Evolutionary conservation across 2,888 invertebrate genomes (phyloP), one percentile per base, ranked within the genome.

Genomic region (Pimpla rufipes): DNA sequence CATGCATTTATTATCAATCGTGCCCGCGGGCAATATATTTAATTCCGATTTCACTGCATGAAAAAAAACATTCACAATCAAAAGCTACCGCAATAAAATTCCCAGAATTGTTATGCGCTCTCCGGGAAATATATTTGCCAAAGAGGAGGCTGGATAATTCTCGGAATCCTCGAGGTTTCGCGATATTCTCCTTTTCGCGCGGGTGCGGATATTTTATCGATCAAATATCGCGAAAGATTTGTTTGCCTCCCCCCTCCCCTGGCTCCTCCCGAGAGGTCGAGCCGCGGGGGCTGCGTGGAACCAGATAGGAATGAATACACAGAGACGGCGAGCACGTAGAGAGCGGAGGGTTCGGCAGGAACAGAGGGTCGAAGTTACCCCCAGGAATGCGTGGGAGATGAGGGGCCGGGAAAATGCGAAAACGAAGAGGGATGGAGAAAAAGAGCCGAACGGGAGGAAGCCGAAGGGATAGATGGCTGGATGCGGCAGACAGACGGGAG

Each of bases 351-450:
- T 66, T n/a, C 47, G 62, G 13, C 37, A 45, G 52, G 52, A 47
- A 40, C 23, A 77, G 59, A 55, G 55, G 86, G 87, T 83, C 86
- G 83, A 88, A 88, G 84, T 85, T 86, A 59, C 50, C 50, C 29
- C 23, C 23, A 42, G 67, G 59, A 40, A 67, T 55, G 45, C 55
- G 45, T 45, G 52, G 21, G 16, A 29, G n/a, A 16, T 4, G 45
- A 57, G 66, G 37, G 8, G 13, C 5, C 18, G 40, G 29, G 52
- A 73, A 81, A 73, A 47, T 18, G 57, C n/a, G 42, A 40, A 55
- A 52, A 50, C 37, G 42, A 23, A 50, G 16, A 64, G 10, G 55
- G 29, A 23, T 35, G 29, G 57, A 37, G 64, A 71, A 55, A 67
- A 52, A 73, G 66, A 35, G 18, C 55, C 42, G n/a, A 67, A 16